These are phyloP conservation scores for Rhogogaster chlorosoma DNA, from an alignment of 2,888 invertebrate genomes.

Conservation along the genomic window DNA sequence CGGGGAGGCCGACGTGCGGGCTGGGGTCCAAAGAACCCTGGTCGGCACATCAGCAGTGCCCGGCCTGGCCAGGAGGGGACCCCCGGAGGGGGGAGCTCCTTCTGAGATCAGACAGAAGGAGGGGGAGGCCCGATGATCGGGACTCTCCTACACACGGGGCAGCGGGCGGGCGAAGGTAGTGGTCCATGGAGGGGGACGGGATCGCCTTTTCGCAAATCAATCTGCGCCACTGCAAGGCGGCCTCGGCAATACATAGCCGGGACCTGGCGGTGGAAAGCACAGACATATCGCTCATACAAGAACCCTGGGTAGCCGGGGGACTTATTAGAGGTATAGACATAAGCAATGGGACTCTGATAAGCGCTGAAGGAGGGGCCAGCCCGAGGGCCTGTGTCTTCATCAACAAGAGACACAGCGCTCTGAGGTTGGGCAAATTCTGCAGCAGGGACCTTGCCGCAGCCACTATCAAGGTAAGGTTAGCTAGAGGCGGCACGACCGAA, in stretches of 20 bases:
- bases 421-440: not conserved
- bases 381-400: not conserved
- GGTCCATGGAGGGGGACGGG: too few relatives aligned
- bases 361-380: not conserved
- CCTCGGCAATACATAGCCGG: slow-evolving; percentile 42
- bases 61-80: too few relatives aligned
- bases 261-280: slow-evolving; percentile 50
- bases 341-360: not conserved
- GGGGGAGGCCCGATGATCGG: too few relatives aligned
- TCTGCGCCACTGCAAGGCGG: slow-evolving; percentile 54
- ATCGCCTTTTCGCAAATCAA: too few relatives aligned
- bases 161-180: too few relatives aligned
- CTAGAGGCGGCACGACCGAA: not conserved
- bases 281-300: slow-evolving; percentile 15
- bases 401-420: not conserved
- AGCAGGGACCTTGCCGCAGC: not conserved
- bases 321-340: not conserved
- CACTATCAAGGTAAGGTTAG: too few relatives aligned
- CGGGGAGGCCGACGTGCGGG: too few relatives aligned
- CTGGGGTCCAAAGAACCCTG: too few relatives aligned
- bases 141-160: too few relatives aligned
- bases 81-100: too few relatives aligned
- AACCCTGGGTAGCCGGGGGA: not conserved
- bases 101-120: too few relatives aligned
- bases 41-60: too few relatives aligned